Conservation (phyloP, 2,888 invertebrate genomes). For the Polydrusus tereticollis region DNA sequence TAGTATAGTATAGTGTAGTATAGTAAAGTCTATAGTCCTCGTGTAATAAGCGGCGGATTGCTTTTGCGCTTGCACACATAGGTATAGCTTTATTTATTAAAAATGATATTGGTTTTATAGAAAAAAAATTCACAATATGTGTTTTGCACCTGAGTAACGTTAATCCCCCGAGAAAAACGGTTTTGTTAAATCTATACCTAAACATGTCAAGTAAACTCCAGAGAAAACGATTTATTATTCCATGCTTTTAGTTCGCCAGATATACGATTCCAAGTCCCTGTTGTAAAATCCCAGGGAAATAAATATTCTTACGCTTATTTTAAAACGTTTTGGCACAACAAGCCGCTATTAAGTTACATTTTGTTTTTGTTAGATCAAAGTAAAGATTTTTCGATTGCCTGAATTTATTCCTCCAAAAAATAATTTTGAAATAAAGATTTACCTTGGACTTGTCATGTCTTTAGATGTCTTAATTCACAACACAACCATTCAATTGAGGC, state of each 20-base stretch:
- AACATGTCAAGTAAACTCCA: background rate
- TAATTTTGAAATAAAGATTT: too few relatives aligned
- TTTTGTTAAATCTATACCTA: background rate
- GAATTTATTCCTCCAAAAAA: too few relatives aligned
- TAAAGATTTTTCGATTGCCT: too few relatives aligned
- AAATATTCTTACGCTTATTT: background rate
- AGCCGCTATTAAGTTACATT: background rate
- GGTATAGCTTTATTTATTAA: too few relatives aligned
- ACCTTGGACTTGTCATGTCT: too few relatives aligned
- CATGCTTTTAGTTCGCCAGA: background rate
- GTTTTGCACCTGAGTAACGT: background rate
- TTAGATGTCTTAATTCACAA: too few relatives aligned
- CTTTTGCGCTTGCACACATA: too few relatives aligned
- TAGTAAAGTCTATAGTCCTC: too few relatives aligned
- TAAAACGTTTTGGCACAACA: background rate
- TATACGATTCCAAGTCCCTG: background rate
- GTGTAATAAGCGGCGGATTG: too few relatives aligned
- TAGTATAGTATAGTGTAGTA: too few relatives aligned
- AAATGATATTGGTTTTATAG: background rate
- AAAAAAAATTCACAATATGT: background rate
- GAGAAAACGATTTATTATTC: slow-evolving; percentile 8
- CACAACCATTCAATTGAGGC: too few relatives aligned
- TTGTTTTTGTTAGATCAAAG: background rate
- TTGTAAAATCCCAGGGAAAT: background rate
- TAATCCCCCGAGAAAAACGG: background rate